Conservation (phyloP, 2,113 vertebrate genomes). For the Henicopernis longicauda region DNA sequence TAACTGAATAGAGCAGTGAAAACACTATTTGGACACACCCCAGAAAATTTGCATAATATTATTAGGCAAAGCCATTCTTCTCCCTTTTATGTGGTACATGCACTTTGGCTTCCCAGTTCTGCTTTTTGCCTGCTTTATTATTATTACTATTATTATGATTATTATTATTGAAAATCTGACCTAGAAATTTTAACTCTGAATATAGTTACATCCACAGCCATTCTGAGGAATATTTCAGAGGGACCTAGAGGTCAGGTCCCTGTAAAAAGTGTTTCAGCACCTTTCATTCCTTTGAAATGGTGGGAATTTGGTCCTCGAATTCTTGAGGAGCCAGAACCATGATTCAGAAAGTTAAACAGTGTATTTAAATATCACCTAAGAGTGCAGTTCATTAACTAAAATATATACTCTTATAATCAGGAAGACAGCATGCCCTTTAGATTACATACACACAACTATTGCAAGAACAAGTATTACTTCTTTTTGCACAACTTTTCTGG, state of each 20-base stretch:
- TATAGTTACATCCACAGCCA: background rate
- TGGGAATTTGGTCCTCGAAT: background rate
- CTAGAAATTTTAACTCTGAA: slow-evolving; percentile 15
- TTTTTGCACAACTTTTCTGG: background rate
- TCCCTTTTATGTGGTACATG: slow-evolving; percentile 55
- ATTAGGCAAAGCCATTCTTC: slow-evolving; percentile 22
- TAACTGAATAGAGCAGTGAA: slow-evolving; percentile 34
- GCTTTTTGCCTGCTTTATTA: slow-evolving; percentile 3
- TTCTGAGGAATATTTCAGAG: background rate
- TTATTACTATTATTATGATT: background rate
- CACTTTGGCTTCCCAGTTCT: slow-evolving; percentile 1
- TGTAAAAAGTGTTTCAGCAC: background rate
- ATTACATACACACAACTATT: background rate
- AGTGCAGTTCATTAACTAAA: background rate
- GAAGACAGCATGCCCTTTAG: background rate
- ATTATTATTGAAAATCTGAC: slow-evolving; percentile 37
- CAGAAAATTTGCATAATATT: slow-evolving; percentile 46
- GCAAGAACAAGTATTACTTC: background rate
- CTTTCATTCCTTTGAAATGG: background rate
- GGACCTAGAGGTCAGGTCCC: background rate
- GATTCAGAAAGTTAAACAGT: background rate
- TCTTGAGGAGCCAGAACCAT: background rate
- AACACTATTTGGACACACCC: slow-evolving; percentile 34
- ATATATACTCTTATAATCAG: background rate
- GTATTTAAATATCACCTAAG: background rate